Evolutionary conservation across 2,113 vertebrate species (phyloP).

Genomic region (Ibidorhyncha struthersii): DNA sequence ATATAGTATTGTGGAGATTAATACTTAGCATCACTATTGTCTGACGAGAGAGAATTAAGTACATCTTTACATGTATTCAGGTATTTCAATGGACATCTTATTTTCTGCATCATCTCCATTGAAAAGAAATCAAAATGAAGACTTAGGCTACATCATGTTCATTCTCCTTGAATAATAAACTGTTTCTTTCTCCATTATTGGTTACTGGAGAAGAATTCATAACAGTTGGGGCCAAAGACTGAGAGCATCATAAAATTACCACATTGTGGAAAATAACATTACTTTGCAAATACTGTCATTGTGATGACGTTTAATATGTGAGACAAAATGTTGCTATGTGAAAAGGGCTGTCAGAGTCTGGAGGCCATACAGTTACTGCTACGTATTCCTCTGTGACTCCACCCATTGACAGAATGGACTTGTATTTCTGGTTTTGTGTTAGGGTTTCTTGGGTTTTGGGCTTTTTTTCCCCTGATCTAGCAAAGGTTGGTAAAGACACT

Average conservation of each 20-base stretch:
- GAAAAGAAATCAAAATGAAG: background rate
- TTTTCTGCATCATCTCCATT: background rate
- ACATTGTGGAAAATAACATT: background rate
- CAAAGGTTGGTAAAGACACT: background rate
- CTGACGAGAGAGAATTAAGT: background rate
- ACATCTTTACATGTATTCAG: background rate
- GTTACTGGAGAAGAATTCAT: background rate
- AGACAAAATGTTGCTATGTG: background rate
- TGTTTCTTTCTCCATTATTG: background rate
- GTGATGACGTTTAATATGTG: background rate
- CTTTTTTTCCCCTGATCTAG: background rate
- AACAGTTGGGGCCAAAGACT: background rate
- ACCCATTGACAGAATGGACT: background rate
- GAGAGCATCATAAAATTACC: background rate
- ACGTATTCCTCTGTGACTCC: background rate
- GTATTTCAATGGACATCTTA: background rate
- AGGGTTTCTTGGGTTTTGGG: background rate
- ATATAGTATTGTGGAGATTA: background rate
- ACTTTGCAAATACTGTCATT: background rate
- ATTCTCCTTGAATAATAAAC: background rate
- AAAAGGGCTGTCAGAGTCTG: background rate
- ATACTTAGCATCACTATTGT: background rate
- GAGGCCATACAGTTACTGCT: background rate
- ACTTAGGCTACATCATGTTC: background rate
- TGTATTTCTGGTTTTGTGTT: background rate